Conservation (phyloP, 2,113 vertebrate genomes). For the Megaceryle torquata region DNA sequence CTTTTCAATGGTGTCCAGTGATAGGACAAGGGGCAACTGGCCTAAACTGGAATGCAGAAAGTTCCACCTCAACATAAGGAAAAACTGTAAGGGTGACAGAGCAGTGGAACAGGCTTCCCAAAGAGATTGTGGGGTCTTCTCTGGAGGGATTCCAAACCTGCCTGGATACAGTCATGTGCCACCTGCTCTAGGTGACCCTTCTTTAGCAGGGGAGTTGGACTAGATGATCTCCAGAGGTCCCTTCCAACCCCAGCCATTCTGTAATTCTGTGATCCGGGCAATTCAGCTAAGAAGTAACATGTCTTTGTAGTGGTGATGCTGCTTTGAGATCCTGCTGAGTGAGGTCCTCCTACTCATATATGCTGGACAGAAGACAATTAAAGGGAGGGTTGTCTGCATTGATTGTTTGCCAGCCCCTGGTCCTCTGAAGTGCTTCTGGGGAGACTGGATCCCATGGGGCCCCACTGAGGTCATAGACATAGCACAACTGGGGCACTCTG, state of each 20-base stretch:
- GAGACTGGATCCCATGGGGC: rapidly evolving
- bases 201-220: neutral
- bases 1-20: too few species aligned
- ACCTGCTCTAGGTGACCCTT: too few species aligned
- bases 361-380: neutral
- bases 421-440: neutral
- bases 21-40: too few species aligned
- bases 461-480: rapidly evolving
- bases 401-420: neutral
- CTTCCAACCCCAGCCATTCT: neutral
- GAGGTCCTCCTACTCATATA: neutral
- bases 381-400: neutral
- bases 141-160: too few species aligned
- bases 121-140: neutral
- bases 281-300: neutral
- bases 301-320: neutral
- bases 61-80: too few species aligned
- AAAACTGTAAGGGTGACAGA: too few species aligned
- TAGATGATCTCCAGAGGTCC: neutral
- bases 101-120: too few species aligned
- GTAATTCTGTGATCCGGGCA: neutral
- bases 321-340: neutral
- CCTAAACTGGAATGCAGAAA: too few species aligned
- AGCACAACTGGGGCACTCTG: neutral
- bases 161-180: too few species aligned